Base-by-base conservation (phyloP, 2,113 vertebrate genomes). In the Dicerorhinus sumatrensis region DNA sequence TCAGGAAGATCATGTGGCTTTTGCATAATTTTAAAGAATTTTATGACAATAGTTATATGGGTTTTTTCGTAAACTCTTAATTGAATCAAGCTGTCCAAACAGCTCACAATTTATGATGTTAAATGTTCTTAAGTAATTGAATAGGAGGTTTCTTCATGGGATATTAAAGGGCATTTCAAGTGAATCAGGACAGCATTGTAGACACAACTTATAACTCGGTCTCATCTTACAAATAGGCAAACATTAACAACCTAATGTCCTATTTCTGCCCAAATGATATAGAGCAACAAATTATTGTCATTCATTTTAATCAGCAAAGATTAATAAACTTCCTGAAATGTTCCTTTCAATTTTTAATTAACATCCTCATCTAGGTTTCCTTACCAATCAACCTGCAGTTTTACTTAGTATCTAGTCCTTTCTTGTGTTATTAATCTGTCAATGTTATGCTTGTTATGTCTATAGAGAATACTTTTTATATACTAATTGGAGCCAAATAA, bases 41-140 rank as follows among this genome's bases (percentile, higher is more conserved):
- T 75, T 90, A 73, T 95, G 75, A 95, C 96, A 94, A 63, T 79
- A 36, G 83, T 83, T 87, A 54, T 33, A 58, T 36, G 65, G 36
- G 27, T n/a, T 69, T 65, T 21, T 81, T 65, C 17, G 56, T 46
- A 20, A 67, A 81, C 9, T 75, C 56, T 63, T 94, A 95, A 87
- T 92, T 94, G 96, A 97, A 89, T 63, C 94, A 96, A 33, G 75
- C 73, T 96, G 91, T 96, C 63, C 88, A 83, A 96, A 96, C 84
- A 96, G 80, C 62, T 97, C 80, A 62, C 80, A 31, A 46, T 92
- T 97, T 87, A 89, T 94, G 87, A 92, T 87, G 90, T 75, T 95
- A 36, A 92, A 86, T 63, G 21, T 90, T 87, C 93, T 87, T 95
- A 83, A 95, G 79, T 96, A 92, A 95, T 97, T 92, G 79, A 63